Evolutionary conservation across 2,888 invertebrate species (phyloP).

Genomic region (Oscheius sp.): DNA sequence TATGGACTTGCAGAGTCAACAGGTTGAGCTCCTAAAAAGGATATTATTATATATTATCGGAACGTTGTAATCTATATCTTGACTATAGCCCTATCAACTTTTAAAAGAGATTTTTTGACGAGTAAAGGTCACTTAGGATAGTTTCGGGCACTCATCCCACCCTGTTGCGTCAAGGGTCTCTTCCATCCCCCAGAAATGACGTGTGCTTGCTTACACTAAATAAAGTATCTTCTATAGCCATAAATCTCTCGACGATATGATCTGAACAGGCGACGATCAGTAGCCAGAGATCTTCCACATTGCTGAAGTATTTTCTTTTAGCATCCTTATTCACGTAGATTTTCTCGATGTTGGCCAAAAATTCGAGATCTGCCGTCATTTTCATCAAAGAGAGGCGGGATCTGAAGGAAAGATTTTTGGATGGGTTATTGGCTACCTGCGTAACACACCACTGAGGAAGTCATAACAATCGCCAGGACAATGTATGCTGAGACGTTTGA

Average conservation of each 20-base stretch:
- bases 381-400: slow-evolving; percentile 40
- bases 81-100: no score
- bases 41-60: no score
- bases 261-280: slow-evolving; percentile 45
- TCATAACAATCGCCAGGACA: slow-evolving; percentile 48
- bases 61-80: no score
- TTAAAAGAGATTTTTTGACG: background rate
- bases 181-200: background rate
- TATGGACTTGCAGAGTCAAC: slow-evolving; percentile 51
- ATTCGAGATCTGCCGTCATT: slow-evolving; percentile 52
- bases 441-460: slow-evolving; percentile 49
- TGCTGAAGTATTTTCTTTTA: slow-evolving; percentile 45
- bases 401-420: no score
- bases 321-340: slow-evolving; percentile 45
- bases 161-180: no score
- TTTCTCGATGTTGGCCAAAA: slow-evolving; percentile 47
- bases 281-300: slow-evolving; percentile 53
- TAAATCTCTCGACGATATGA: slow-evolving; percentile 37
- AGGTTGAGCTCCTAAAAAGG: slow-evolving; percentile 44
- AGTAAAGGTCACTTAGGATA: background rate
- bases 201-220: slow-evolving; percentile 41
- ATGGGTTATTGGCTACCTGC: slow-evolving; percentile 24
- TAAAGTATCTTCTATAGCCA: slow-evolving; percentile 38
- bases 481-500: slow-evolving; percentile 45
- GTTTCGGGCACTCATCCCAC: background rate